Percentiles rank a stretch among this genome's conserved stretches.
Conservation (phyloP, 2,888 invertebrate species). For the Drosophila emarginata region DNA sequence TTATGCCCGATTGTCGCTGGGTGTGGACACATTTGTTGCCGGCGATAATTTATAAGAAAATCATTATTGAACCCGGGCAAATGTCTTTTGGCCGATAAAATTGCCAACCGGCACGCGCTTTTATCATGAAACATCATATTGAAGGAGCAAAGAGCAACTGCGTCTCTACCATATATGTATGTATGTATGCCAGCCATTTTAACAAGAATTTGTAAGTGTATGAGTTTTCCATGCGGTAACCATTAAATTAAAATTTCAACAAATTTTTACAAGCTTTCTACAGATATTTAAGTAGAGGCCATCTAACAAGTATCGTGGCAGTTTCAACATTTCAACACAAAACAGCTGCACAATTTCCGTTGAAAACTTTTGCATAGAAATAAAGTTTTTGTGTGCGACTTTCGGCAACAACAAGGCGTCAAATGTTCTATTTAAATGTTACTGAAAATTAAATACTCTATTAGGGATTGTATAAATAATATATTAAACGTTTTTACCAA, state of each 20-base stretch:
- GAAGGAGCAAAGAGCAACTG: conserved; percentile 42
- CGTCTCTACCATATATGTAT: conserved; percentile 1
- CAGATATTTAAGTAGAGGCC: conserved; percentile 31
- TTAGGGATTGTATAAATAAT: no score
- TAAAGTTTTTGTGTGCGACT: conserved; percentile 72
- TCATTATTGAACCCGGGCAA: conserved; percentile 55
- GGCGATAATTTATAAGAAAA: conserved; percentile 74
- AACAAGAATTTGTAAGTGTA: conserved; percentile 2
- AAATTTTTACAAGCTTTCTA: conserved; percentile 49
- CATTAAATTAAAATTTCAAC: conserved; percentile 68
- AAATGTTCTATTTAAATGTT: neutral
- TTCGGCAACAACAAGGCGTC: conserved; percentile 44
- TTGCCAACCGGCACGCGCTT: conserved; percentile 55
- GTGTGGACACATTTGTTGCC: conserved; percentile 71
- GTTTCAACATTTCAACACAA: conserved; percentile 50
- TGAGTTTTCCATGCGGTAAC: conserved; percentile 29
- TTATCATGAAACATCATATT: conserved; percentile 74
- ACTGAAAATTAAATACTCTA: conserved; percentile 13
- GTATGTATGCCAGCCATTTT: conserved; percentile 4
- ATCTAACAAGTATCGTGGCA: conserved; percentile 52
- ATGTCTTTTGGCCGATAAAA: conserved; percentile 65
- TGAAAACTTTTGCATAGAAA: conserved; percentile 54
- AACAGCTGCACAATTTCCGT: conserved; percentile 76
- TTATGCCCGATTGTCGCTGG: neutral
- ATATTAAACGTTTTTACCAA: no score